phyloP scores from a whole-genome alignment of 2,113 vertebrate species.

The Asarcornis scutulata region DNA sequence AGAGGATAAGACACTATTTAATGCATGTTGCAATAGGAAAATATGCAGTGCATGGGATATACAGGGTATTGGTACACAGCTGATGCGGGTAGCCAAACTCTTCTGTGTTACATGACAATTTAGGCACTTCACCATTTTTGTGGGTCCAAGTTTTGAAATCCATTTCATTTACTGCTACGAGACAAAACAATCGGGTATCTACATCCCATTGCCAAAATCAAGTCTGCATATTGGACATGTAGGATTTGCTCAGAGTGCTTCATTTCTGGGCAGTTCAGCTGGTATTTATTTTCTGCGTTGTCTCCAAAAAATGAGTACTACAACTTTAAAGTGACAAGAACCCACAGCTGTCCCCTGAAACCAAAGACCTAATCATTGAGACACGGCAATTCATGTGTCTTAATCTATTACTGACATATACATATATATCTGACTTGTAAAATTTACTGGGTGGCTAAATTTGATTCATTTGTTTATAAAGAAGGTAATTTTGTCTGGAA shows the following conservation, averaged over 20 bases:
- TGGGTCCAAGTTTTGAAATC: background rate
- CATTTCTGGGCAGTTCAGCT: background rate
- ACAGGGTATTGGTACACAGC: no score
- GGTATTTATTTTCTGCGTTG: background rate
- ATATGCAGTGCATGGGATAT: rapidly evolving
- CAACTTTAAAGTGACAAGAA: background rate
- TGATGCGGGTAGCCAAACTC: background rate
- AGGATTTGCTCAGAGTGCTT: background rate
- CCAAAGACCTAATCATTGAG: background rate
- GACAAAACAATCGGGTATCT: background rate
- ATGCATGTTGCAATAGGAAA: rapidly evolving
- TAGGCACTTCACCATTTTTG: background rate
- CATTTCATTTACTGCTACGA: background rate
- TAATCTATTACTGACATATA: background rate
- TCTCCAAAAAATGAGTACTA: background rate
- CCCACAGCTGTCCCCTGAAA: background rate
- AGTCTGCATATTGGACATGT: background rate
- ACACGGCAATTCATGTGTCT: background rate
- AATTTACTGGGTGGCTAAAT: background rate
- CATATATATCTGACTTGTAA: background rate
- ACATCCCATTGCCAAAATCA: background rate
- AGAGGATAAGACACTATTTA: background rate
- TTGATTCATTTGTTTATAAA: background rate
- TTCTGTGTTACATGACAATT: background rate
- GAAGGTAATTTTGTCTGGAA: background rate